Evolutionary conservation across 2,888 invertebrate genomes (phyloP), one percentile per base, ranked within the genome.

Genomic region (Mythimna pallens): DNA sequence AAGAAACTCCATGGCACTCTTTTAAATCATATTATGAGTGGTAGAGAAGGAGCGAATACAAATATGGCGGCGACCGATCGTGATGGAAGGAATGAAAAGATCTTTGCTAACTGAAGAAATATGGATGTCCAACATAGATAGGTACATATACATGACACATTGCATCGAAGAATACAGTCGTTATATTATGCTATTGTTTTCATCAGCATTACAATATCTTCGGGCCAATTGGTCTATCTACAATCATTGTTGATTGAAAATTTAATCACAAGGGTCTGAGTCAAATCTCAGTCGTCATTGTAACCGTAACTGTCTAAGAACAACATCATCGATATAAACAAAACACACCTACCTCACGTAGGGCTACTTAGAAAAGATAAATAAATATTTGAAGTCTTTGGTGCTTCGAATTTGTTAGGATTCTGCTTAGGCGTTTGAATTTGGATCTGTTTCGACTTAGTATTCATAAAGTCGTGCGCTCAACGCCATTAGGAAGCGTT

Each of bases 391-490:
- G 12, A 17, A 52, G 55, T 22, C 50, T 52, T 52, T 62, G 30
- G 0, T 1, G 55, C 54, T 55, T 47, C 55, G 40, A 1, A 7
- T 57, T 57, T 6, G 47, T 55, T 55, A 55, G 40, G 1, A 5
- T 62, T 57, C 74, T 50, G 17, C 30, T 22, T 22, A 74, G 50
- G 6, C 47, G 40, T 62, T 74, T 52, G 50, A 55, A 75, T 66
- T 74, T 55, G 22, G 10, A 58, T 63, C 25, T n/a, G 25, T 52
- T 58, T 7, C 0, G 40, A 75, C 55, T 75, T 43, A 0, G 22
- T 75, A 12, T 52, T 43, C 20, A 50, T 22, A 50, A 34, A 62
- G 40, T 58, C 47, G 40, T 73, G 65, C 30, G 22, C 58, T 25
- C 7, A 22, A 52, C 7, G 10, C 4, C 8, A 17, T 62, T 62